Percentiles rank a stretch among this genome's conserved stretches.
phyloP scores from a whole-genome alignment of 2,888 invertebrate genomes.

The Osedax fenrisi region DNA sequence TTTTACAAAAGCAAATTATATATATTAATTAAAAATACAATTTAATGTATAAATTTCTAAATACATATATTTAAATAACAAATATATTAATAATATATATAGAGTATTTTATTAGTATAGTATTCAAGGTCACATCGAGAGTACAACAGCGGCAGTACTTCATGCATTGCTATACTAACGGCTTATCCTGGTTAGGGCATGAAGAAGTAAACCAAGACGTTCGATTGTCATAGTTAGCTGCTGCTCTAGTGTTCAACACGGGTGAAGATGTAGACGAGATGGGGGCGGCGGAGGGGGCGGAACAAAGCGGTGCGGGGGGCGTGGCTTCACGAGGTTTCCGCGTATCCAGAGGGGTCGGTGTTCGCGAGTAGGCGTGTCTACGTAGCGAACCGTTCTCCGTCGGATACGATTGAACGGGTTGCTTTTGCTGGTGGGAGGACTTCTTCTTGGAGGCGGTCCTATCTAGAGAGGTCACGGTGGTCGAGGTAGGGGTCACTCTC shows the following conservation, averaged over 20 bases:
- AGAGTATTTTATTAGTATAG: no score
- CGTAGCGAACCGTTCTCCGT: background rate
- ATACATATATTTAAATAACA: no score
- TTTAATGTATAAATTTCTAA: no score
- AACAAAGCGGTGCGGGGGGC: background rate
- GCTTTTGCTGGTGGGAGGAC: background rate
- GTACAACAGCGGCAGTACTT: no score
- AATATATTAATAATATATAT: no score
- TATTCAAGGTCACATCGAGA: no score
- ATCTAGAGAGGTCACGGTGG: background rate
- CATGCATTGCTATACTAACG: no score
- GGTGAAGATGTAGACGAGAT: background rate
- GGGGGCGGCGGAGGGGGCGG: background rate
- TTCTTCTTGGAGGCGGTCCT: background rate
- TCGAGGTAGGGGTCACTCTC: conserved; percentile 31
- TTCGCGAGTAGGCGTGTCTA: background rate
- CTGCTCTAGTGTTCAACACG: background rate
- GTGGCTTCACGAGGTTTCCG: background rate
- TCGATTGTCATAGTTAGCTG: background rate
- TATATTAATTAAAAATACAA: no score
- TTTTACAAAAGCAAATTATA: no score
- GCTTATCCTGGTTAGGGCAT: no score
- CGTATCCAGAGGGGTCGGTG: background rate
- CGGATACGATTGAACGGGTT: no score
- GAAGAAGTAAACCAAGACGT: background rate